Base-by-base conservation (phyloP, 2,113 vertebrate species). In the Oreochromis tanganicae region DNA sequence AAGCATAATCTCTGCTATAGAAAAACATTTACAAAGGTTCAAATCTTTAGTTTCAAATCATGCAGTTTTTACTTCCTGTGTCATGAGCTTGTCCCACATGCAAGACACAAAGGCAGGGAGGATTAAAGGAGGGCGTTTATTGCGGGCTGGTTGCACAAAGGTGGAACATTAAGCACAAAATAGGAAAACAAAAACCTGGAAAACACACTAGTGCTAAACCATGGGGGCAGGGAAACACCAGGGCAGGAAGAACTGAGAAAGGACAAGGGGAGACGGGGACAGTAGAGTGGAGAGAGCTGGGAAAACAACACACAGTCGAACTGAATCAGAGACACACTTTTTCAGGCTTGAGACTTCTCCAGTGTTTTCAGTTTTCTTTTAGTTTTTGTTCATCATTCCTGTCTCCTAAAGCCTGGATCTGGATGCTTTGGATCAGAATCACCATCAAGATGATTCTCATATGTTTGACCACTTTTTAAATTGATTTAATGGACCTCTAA, bases 71-170 rank as follows among this genome's bases (percentile, higher is more conserved):
- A 66, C 32, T 66, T 66, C 61, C 34, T 38, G 17, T 38, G 61
- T 66, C 6, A 36, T 36, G 61, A 66, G 61, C 32, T 66, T 0
- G 32, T 66, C 9, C 32, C 17, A 66, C 1, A 63, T 4, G 59
- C 59, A 36, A 0, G 59, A n/a, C 32, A 63, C 0, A 66, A 7
- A 12, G 0, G 17, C 61, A 12, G 32, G 17, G 6, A 66, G 61
- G 9, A 36, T 0, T 36, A 66, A 66, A 66, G 17, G 61, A 66
- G 32, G 61, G 4, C 1, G 32, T n/a, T 63, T 63, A 63, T 36
- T 63, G 4, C 36, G 9, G 4, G 59, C 59, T 19, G 59, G 2
- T 17, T 29, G 24, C 56, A 29, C 13, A 59, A 59, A 59, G 27
- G 7, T 59, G 57, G 27, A 59, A 59, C 14, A 10, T 32, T 36